Evolutionary conservation across 2,113 vertebrate genomes (phyloP), one percentile per base, ranked within the genome.

Genomic region (Scophthalmus maximus): DNA sequence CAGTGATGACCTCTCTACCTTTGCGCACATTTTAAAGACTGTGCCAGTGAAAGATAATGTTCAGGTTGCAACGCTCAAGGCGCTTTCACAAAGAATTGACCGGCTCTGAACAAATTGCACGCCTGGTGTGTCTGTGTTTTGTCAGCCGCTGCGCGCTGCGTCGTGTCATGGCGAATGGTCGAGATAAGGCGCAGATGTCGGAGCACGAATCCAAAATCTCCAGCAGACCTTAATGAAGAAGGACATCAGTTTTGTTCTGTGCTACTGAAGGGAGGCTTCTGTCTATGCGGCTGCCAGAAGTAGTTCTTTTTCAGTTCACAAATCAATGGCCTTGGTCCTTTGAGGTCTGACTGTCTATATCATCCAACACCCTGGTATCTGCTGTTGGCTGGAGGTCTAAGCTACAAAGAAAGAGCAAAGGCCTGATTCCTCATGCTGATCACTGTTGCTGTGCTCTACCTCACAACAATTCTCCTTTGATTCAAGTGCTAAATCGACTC

Each of bases 1-100:
- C 59, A 38, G n/a, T 1, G 67, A 80, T 84, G 81, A 81, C 83
- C 83, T 73, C 74, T 51, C 40, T 56, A 63, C 76, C 76, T 32
- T 4, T 34, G 59, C 71, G 46, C 58, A 60, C 40, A 79, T 83
- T 78, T n/a, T 56, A 36, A 68, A 56, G 53, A 34, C 50, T 22
- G 65, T 56, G 80, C 49, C 69, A 11, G 57, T 5, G n/a, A 53
- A 68, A 74, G 79, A 79, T 59, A 26, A 58, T 79, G 74, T 65
- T 64, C 63, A 25, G 66, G 49, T 60, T 79, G 55, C 71, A 27
- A 7, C 15, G 15, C 50, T 65, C 47, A 2, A 46, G 53, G 71
- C 78, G 68, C 49, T 63, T 59, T 65, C 22, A 72, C 55, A 67
- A 71, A 79, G 61, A 56, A 32, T 10, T 49, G 71, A 83, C 58